phyloP scores from a whole-genome alignment of 1,140 invertebrate genomes.

The Cydia amplana region DNA sequence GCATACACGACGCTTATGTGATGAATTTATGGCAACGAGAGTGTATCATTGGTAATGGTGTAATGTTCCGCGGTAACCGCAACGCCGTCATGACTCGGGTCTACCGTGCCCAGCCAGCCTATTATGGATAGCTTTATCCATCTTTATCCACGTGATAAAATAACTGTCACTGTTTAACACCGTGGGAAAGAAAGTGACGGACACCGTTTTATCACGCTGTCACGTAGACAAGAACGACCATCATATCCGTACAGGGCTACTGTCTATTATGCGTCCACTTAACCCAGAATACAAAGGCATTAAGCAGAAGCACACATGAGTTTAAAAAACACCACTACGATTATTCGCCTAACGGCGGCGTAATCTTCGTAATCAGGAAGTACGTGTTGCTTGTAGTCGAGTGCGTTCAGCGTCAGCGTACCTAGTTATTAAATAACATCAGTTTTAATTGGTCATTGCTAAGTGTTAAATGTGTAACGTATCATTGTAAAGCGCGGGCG shows the following conservation, averaged over 20 bases:
- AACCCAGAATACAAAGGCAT: constrained; percentile 1
- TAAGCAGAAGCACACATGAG: background rate
- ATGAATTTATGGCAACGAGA: constrained; percentile 3
- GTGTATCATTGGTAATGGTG: background rate
- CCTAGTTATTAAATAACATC: constrained; percentile 29
- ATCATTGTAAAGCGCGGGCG: constrained; percentile 2
- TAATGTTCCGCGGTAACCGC: background rate
- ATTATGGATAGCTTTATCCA: no score
- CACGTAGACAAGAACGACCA: no score
- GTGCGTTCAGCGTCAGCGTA: background rate
- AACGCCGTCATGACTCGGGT: background rate
- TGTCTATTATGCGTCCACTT: constrained; percentile 14
- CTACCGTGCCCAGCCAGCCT: background rate
- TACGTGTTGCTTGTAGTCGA: background rate
- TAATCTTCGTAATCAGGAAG: constrained; percentile 29
- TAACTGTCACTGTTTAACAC: no score
- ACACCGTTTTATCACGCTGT: no score
- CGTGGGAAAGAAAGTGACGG: no score
- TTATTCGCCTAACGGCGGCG: background rate
- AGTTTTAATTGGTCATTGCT: constrained; percentile 7
- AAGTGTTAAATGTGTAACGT: constrained; percentile 30
- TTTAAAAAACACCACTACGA: background rate
- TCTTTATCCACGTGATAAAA: no score
- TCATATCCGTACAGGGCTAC: no score
- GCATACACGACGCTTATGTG: background rate